Evolutionary conservation across 1,140 invertebrate species (phyloP).

Genomic region (Caerostris extrusa): DNA sequence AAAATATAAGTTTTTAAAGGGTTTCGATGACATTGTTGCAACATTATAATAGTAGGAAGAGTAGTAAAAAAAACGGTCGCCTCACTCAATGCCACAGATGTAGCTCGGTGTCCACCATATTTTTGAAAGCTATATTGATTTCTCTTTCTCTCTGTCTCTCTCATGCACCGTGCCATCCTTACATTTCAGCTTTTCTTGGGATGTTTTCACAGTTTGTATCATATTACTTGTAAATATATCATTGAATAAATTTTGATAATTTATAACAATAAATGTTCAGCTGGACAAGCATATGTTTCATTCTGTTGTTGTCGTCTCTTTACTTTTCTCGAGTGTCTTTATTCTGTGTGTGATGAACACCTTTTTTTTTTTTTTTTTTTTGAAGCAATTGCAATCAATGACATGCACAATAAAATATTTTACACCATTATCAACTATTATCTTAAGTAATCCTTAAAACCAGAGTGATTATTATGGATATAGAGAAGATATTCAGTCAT

Average conservation of each 20-base stretch:
- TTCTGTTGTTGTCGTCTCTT: constrained; percentile 31
- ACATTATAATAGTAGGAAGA: too few relatives aligned
- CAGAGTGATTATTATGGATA: too few relatives aligned
- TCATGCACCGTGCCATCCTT: constrained; percentile 76
- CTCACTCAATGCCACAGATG: neutral
- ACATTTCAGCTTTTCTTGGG: constrained; percentile 76
- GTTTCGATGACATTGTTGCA: too few relatives aligned
- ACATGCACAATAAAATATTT: neutral
- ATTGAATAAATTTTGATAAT: constrained; percentile 78
- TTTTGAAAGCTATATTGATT: constrained; percentile 69
- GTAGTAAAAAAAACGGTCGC: neutral
- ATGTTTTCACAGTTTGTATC: constrained; percentile 78
- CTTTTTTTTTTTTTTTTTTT: neutral
- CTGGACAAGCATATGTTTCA: constrained; percentile 76
- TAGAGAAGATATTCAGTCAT: too few relatives aligned
- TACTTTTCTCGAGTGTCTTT: neutral
- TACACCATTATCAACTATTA: too few relatives aligned
- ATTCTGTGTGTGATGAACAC: neutral
- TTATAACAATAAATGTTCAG: constrained; percentile 78
- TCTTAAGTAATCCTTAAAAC: too few relatives aligned
- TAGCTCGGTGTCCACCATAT: constrained; percentile 4
- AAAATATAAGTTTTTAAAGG: too few relatives aligned
- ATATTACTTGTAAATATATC: constrained; percentile 78
- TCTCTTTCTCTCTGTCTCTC: constrained; percentile 55
- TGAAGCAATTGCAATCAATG: neutral